phyloP scores from a whole-genome alignment of 2,797 vertebrate genomes.

The Numenius phaeopus region DNA sequence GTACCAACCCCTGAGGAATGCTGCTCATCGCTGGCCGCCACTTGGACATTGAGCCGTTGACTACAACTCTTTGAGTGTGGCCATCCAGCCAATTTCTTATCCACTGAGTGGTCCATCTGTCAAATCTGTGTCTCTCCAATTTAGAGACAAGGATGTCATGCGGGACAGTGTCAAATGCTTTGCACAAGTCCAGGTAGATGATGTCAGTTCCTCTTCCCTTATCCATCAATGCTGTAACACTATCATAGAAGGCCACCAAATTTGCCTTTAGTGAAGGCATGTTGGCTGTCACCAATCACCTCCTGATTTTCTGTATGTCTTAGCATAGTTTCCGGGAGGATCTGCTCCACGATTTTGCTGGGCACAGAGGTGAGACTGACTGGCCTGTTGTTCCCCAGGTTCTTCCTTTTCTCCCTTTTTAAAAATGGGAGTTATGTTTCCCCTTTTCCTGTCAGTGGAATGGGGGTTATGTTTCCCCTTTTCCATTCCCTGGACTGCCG shows the following conservation, averaged over 20 bases:
- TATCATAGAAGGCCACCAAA: background rate
- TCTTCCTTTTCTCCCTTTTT: background rate
- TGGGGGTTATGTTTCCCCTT: background rate
- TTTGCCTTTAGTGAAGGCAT: background rate
- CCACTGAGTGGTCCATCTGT: background rate
- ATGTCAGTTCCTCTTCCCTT: background rate
- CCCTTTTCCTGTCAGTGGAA: background rate
- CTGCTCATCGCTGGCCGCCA: background rate
- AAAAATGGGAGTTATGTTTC: background rate
- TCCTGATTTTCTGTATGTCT: background rate
- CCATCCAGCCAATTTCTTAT: background rate
- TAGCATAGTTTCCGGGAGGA: background rate
- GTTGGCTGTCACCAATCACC: background rate
- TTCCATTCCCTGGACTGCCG: background rate
- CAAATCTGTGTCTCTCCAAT: background rate
- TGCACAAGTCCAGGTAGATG: background rate
- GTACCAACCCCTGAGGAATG: background rate
- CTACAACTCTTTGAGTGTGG: background rate
- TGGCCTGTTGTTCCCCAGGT: background rate
- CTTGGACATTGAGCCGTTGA: background rate
- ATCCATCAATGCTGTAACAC: background rate
- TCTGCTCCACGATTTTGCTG: background rate
- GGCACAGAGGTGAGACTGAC: background rate
- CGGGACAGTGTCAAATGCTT: background rate
- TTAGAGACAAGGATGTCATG: background rate